These are phyloP conservation scores for Polia nebulosa DNA, from an alignment of 2,888 invertebrate genomes.

Conservation along the genomic window DNA sequence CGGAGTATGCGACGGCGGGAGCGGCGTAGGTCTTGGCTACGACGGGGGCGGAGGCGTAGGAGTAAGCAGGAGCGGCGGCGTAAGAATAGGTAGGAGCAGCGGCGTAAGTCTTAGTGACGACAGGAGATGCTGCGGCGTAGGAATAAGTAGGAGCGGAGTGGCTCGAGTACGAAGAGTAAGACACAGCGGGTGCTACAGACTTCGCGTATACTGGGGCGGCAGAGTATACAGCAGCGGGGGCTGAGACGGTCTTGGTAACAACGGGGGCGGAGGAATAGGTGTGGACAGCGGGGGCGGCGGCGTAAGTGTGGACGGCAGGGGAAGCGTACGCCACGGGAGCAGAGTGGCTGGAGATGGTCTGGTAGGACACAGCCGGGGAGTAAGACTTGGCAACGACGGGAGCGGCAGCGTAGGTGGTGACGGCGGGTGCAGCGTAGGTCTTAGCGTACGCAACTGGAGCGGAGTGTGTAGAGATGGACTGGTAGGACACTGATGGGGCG, in stretches of 20 bases:
- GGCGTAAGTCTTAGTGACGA: slow-evolving; percentile 90
- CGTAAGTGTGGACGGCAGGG: slow-evolving; percentile 68
- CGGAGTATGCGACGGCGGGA: slow-evolving; percentile 76
- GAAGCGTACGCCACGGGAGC: slow-evolving; percentile 72
- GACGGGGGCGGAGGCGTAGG: slow-evolving; percentile 69
- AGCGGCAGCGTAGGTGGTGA: slow-evolving; percentile 68
- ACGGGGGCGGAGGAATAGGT: slow-evolving; percentile 64
- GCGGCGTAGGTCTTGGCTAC: slow-evolving; percentile 73
- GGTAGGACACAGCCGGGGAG: slow-evolving; percentile 76
- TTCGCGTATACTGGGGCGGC: slow-evolving; percentile 68
- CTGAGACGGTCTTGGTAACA: slow-evolving; percentile 66
- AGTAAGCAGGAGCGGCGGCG: slow-evolving; percentile 71
- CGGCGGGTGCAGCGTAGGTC: slow-evolving; percentile 75
- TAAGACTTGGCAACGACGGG: slow-evolving; percentile 80
- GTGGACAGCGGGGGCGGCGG: slow-evolving; percentile 66
- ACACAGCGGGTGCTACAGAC: slow-evolving; percentile 66
- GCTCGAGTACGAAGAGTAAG: slow-evolving; percentile 79
- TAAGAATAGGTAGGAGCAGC: slow-evolving; percentile 67
- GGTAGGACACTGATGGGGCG: slow-evolving; percentile 77
- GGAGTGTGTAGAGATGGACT: slow-evolving; percentile 76
- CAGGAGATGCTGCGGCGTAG: slow-evolving; percentile 82
- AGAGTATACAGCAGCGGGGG: slow-evolving; percentile 68
- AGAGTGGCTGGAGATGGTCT: slow-evolving; percentile 78
- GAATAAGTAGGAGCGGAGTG: slow-evolving; percentile 76
- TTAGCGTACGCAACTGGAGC: slow-evolving; percentile 78